Base-by-base conservation (phyloP, 30 jellyfish, hydroid and myxozoan species). In the Aurelia sp. region DNA sequence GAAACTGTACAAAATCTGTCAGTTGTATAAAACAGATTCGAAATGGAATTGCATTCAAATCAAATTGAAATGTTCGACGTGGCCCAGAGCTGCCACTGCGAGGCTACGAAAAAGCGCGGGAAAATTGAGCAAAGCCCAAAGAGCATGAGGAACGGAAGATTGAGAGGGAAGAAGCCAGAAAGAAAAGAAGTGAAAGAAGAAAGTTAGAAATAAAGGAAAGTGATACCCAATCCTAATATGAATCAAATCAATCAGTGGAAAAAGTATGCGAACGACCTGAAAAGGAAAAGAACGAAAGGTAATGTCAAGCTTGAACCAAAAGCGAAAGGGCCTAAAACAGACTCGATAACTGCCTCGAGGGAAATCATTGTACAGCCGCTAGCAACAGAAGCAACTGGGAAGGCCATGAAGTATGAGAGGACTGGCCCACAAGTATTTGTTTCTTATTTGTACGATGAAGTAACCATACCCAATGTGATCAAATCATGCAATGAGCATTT, bases 391-490 rank as follows among this genome's bases (percentile, higher is more conserved):
- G 68, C 94, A 27, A 51, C 89, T 17, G 94, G 82, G 38, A 85
- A 85, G 40, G 94, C 94, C 22, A 63, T 50, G 63, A 85, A 84
- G 59, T 84, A 27, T 35, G 90, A 84, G 31, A 70, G 88, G 3
- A 55, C 48, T 18, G 94, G 94, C 15, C 81, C 90, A 41, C 89
- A 72, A 52, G 90, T 72, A 50, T 85, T 74, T 74, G 94, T 72
- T 31, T 75, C 59, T 18, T 72, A 72, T 61, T 47, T 38, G 24
- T 33, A 27, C 58, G 94, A 73, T 31, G 94, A 85, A 31, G 67
- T 51, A 12, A 71, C 76, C 52, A 17, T 85, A 15, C 67, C 66
- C 9, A 74, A 85, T 55, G 58, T 53, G 13, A 70, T 64, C 38
- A 50, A 72, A 9, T 80, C 94, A 24, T 85, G 89, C 33, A 53